A percentile compares a stretch with the other conserved stretches of the same genome.
phyloP scores from a whole-genome alignment of 2,888 invertebrate species.

The Notodonta ziczac region DNA sequence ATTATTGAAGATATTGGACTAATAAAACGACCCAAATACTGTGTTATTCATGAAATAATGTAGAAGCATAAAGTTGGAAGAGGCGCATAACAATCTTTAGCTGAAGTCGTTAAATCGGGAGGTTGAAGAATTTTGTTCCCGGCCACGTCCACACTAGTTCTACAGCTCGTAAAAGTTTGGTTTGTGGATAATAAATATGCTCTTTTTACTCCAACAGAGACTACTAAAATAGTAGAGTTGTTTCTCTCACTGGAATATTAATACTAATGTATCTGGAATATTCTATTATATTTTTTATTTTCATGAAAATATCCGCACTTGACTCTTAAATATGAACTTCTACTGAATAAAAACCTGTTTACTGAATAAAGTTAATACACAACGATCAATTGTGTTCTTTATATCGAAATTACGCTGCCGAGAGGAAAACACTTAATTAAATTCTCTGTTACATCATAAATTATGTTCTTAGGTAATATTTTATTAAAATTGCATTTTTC shows the following conservation, averaged over 20 bases:
- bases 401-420: slow-evolving; percentile 24
- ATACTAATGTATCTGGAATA: slow-evolving; percentile 23
- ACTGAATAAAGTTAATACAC: no score
- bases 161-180: slow-evolving; percentile 48
- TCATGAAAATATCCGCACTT: slow-evolving; percentile 14
- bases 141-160: slow-evolving; percentile 35
- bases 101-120: slow-evolving; percentile 31
- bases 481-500: slow-evolving; percentile 27
- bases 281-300: slow-evolving; percentile 7
- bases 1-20: neutral
- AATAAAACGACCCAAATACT: slow-evolving; percentile 10
- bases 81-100: slow-evolving; percentile 31
- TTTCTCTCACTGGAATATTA: no score
- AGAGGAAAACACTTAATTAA: slow-evolving; percentile 30
- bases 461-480: slow-evolving; percentile 23
- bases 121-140: slow-evolving; percentile 40
- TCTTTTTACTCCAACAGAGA: slow-evolving; percentile 39
- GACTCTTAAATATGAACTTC: no score
- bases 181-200: slow-evolving; percentile 46
- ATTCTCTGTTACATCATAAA: slow-evolving; percentile 26
- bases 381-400: no score
- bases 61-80: slow-evolving; percentile 20
- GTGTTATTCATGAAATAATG: slow-evolving; percentile 11
- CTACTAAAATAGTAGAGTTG: slow-evolving; percentile 38
- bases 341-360: no score